These are phyloP conservation scores for Ceratina japonica DNA, from an alignment of 1,140 invertebrate genomes.

Conservation along the genomic window DNA sequence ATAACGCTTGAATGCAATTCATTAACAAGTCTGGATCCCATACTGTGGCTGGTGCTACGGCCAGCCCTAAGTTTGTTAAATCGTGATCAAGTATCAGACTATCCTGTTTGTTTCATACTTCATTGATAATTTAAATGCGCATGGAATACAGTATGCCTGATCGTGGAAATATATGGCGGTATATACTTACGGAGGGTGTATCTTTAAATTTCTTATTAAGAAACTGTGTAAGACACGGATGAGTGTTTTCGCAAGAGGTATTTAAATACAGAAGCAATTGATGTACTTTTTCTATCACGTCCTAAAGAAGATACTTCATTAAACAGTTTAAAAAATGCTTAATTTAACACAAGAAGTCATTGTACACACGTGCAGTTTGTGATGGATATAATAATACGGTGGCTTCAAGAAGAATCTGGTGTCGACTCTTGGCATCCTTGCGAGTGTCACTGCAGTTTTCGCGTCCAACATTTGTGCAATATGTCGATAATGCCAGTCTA, in stretches of 20 bases:
- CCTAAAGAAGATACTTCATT: constrained; percentile 60
- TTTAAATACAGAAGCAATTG: constrained; percentile 81
- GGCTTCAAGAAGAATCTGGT: constrained; percentile 83
- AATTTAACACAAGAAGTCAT: neutral
- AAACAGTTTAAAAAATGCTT: no score
- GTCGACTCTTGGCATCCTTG: constrained; percentile 81
- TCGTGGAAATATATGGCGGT: neutral
- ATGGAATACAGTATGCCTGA: constrained; percentile 60
- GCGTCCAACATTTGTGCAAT: constrained; percentile 84
- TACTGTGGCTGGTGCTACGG: constrained; percentile 77
- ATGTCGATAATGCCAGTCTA: constrained; percentile 83
- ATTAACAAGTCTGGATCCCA: constrained; percentile 80
- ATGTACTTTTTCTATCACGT: constrained; percentile 79
- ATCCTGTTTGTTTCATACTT: constrained; percentile 72
- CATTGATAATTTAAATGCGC: constrained; percentile 28
- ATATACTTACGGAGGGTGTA: constrained; percentile 72
- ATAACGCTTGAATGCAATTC: constrained; percentile 81
- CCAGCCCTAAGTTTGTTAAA: constrained; percentile 78
- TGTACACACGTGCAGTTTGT: constrained; percentile 77
- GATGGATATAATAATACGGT: constrained; percentile 79
- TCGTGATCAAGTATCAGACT: constrained; percentile 82
- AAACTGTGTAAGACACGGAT: constrained; percentile 84
- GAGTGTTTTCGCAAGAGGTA: constrained; percentile 76
- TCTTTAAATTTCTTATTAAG: constrained; percentile 83
- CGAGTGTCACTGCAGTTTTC: constrained; percentile 83